These are phyloP conservation scores for Sesia apiformis DNA, from an alignment of 2,888 invertebrate species.

Conservation along the genomic window DNA sequence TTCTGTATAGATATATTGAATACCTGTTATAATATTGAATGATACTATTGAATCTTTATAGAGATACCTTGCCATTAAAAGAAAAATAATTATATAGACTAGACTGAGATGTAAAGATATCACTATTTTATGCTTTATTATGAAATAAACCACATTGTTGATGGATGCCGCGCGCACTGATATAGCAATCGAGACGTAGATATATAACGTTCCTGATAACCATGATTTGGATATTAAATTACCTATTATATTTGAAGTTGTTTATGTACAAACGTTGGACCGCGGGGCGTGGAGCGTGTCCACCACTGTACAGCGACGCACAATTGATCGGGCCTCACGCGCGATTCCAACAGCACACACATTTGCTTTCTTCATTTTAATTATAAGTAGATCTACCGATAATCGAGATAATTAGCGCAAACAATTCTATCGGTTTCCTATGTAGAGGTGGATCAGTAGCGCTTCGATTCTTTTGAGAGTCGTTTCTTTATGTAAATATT, in stretches of 20 bases:
- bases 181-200: constrained; percentile 39
- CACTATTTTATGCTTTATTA: constrained; percentile 74
- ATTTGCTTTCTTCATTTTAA: constrained; percentile 65
- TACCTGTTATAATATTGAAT: constrained; percentile 70
- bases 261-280: constrained; percentile 49
- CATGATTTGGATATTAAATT: constrained; percentile 39
- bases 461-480: constrained; percentile 61
- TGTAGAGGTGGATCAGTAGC: constrained; percentile 68
- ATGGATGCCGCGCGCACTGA: constrained; percentile 42
- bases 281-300: constrained; percentile 35
- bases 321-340: constrained; percentile 54
- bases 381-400: constrained; percentile 65
- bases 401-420: constrained; percentile 56
- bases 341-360: constrained; percentile 57
- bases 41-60: constrained; percentile 72
- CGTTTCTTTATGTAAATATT: constrained; percentile 66
- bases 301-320: constrained; percentile 43
- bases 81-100: constrained; percentile 71
- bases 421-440: constrained; percentile 65
- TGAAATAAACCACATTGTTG: constrained; percentile 64
- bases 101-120: constrained; percentile 74
- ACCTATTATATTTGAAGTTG: constrained; percentile 44
- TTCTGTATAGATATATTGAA: constrained; percentile 56
- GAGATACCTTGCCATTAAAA: constrained; percentile 72
- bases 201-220: constrained; percentile 48